Evolutionary conservation across 2,113 vertebrate genomes (phyloP).

Genomic region (Sinocyclocheilus rhinocerous): DNA sequence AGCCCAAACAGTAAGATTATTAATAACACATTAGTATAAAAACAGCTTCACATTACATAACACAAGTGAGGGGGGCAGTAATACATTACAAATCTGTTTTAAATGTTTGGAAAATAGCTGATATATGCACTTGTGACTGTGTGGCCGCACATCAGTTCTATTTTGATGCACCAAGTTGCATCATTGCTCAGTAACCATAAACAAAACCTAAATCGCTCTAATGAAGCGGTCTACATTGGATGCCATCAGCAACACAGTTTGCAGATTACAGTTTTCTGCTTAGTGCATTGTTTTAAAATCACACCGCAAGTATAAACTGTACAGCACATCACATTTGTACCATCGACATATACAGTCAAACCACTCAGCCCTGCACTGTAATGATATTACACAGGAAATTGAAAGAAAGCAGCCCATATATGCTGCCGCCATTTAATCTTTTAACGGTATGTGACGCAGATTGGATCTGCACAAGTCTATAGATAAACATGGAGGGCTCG

Average conservation of each 20-base stretch:
- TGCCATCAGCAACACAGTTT: neutral
- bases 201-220: neutral
- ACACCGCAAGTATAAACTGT: neutral
- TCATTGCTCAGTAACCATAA: neutral
- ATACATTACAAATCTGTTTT: too few species aligned
- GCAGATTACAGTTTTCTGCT: neutral
- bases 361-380: neutral
- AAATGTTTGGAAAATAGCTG: too few species aligned
- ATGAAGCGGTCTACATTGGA: neutral
- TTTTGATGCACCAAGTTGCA: neutral
- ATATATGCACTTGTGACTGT: too few species aligned
- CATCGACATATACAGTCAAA: too few species aligned
- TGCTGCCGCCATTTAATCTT: neutral
- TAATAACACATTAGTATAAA: too few species aligned
- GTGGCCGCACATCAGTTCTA: too few species aligned
- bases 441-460: neutral
- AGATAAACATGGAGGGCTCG: neutral
- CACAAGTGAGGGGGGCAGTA: too few species aligned
- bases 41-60: too few species aligned
- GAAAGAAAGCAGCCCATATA: neutral
- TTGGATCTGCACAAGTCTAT: neutral
- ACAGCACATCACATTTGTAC: neutral
- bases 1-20: too few species aligned
- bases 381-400: slow-evolving; percentile 33
- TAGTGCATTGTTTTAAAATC: neutral